phyloP scores from a whole-genome alignment of 2,888 invertebrate species.

The Muschampia plurimacula region DNA sequence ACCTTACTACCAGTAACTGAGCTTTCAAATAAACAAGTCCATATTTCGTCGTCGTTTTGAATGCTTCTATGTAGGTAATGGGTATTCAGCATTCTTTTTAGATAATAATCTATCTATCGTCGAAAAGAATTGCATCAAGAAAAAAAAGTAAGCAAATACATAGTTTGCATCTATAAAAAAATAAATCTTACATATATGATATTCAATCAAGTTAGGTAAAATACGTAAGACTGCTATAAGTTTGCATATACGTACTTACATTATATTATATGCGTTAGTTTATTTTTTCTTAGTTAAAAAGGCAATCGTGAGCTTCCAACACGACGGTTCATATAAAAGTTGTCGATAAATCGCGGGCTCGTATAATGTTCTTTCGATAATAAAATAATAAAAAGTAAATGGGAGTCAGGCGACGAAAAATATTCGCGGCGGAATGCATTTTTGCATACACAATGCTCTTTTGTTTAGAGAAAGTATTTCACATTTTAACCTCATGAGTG shows the following conservation, averaged over 20 bases:
- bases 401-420: slow-evolving; percentile 81
- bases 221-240: neutral
- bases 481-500: slow-evolving; percentile 78
- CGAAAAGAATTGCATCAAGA: too few relatives aligned
- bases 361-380: slow-evolving; percentile 64
- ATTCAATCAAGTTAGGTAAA: slow-evolving; percentile 1
- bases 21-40: too few relatives aligned
- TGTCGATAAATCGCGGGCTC: slow-evolving; percentile 74
- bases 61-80: too few relatives aligned
- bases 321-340: slow-evolving; percentile 72
- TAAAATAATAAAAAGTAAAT: slow-evolving; percentile 65
- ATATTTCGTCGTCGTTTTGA: too few relatives aligned
- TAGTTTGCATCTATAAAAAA: too few relatives aligned
- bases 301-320: slow-evolving; percentile 78
- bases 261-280: neutral
- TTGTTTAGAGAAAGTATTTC: slow-evolving; percentile 86
- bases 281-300: slow-evolving; percentile 55
- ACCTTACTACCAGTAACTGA: too few relatives aligned
- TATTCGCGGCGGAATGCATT: slow-evolving; percentile 80
- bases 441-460: slow-evolving; percentile 84
- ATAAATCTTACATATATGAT: neutral
- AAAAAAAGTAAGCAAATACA: too few relatives aligned
- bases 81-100: too few relatives aligned
- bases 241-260: too few relatives aligned
- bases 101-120: too few relatives aligned